Percentiles rank a stretch among this genome's conserved stretches.
These are phyloP conservation scores for Aythya baeri DNA, from an alignment of 2,113 vertebrate species.

Conservation along the genomic window DNA sequence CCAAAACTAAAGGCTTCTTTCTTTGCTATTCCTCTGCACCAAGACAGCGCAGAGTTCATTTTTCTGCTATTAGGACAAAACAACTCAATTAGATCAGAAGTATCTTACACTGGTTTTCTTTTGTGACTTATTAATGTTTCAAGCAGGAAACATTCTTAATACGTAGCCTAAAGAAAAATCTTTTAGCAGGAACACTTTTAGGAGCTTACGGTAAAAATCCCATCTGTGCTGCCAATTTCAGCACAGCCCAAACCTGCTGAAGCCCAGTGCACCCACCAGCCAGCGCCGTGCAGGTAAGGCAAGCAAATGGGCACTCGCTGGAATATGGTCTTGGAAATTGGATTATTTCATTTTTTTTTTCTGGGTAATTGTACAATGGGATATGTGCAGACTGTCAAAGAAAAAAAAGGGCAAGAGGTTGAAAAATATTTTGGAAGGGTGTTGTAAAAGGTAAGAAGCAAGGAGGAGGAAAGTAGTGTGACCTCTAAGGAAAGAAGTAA, in stretches of 20 bases:
- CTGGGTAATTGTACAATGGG: not conserved
- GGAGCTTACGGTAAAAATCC: not conserved
- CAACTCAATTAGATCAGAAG: conserved; percentile 39
- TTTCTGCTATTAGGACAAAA: conserved; percentile 26
- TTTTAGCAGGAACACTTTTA: not conserved
- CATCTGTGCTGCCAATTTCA: conserved; percentile 21
- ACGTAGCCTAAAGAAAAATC: not conserved
- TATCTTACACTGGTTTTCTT: conserved; percentile 37
- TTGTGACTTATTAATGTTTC: conserved; percentile 54
- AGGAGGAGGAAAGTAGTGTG: not conserved
- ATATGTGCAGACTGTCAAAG: not conserved
- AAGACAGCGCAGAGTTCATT: not conserved
- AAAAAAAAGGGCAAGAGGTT: too few relatives aligned
- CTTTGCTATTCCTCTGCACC: not conserved
- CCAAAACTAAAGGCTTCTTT: conserved; percentile 13
- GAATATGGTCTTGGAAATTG: not conserved
- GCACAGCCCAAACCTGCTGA: conserved; percentile 7
- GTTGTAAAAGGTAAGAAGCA: not conserved
- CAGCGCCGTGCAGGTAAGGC: conserved; percentile 12
- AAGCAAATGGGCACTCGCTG: conserved; percentile 5
- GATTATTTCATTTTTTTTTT: not conserved
- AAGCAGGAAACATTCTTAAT: conserved; percentile 8
- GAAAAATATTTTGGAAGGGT: not conserved
- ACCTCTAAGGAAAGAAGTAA: not conserved
- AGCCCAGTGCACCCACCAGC: conserved; percentile 12